phyloP scores from a whole-genome alignment of 2,888 invertebrate species.

The Aphidoletes aphidimyza region DNA sequence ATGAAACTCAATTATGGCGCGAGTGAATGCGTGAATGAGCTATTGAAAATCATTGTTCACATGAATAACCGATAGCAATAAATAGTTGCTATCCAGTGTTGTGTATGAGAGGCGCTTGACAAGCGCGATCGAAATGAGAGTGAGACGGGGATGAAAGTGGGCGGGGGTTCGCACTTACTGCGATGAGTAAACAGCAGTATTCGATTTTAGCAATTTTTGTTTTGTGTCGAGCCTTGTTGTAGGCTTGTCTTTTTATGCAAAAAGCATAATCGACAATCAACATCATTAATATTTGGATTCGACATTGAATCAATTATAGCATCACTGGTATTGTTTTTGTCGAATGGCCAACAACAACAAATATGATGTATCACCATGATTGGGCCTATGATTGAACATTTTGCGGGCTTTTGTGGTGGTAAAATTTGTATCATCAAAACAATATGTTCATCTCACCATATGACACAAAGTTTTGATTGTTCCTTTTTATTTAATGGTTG shows the following conservation, averaged over 20 bases:
- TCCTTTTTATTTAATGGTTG: not conserved
- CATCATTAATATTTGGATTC: not conserved
- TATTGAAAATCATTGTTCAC: not conserved
- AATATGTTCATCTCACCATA: not conserved
- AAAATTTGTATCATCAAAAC: not conserved
- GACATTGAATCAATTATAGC: slow-evolving; percentile 16
- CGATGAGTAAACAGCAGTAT: not conserved
- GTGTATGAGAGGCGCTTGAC: too few relatives aligned
- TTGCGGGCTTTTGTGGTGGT: not conserved
- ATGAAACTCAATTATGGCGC: not conserved
- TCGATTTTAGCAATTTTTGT: not conserved
- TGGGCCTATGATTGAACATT: not conserved
- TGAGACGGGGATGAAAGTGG: not conserved
- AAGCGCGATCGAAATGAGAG: too few relatives aligned
- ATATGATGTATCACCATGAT: not conserved
- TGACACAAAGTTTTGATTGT: slow-evolving; percentile 1
- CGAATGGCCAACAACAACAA: not conserved
- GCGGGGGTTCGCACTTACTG: not conserved
- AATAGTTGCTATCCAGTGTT: too few relatives aligned
- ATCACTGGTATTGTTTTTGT: not conserved
- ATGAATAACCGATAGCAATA: not conserved
- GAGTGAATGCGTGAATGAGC: not conserved
- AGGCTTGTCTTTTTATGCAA: too few relatives aligned
- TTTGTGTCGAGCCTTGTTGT: not conserved
- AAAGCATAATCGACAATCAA: not conserved